Percentiles rank a stretch among this genome's conserved stretches.
phyloP scores from a whole-genome alignment of 1,140 invertebrate genomes.

The Drosophila erecta region DNA sequence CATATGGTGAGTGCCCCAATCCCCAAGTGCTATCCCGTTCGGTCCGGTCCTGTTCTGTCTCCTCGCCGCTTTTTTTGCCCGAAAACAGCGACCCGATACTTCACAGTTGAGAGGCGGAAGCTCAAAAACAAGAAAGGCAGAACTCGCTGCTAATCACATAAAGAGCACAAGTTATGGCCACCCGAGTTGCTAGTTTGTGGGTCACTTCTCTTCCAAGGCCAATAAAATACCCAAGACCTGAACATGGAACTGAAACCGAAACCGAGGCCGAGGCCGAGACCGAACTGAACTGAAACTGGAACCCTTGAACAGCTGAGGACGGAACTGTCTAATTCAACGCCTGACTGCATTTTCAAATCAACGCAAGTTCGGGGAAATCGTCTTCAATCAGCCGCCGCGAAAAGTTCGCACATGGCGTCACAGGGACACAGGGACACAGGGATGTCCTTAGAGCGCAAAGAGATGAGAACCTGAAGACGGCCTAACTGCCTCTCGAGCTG shows the following conservation, averaged over 20 bases:
- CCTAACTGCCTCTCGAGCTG: constrained; percentile 12
- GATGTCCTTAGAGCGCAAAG: constrained; percentile 1
- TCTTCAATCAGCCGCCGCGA: constrained; percentile 81
- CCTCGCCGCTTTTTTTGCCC: not conserved
- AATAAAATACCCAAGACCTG: constrained; percentile 47
- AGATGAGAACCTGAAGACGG: constrained; percentile 26
- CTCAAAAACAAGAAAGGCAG: constrained; percentile 15
- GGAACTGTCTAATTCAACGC: constrained; percentile 79
- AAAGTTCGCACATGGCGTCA: constrained; percentile 69
- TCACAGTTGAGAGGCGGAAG: constrained; percentile 19
- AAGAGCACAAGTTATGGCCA: constrained; percentile 66
- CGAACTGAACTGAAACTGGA: constrained; percentile 4
- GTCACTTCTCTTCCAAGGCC: constrained; percentile 55
- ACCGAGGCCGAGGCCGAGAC: not conserved
- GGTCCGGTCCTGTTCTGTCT: too few species aligned
- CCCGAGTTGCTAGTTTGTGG: constrained; percentile 39
- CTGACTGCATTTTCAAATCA: constrained; percentile 81
- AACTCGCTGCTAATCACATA: constrained; percentile 58
- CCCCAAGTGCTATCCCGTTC: not conserved
- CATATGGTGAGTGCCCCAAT: constrained; percentile 80
- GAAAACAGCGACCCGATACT: not conserved
- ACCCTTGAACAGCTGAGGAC: constrained; percentile 24
- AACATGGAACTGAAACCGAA: constrained; percentile 4
- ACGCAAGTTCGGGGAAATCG: constrained; percentile 78
- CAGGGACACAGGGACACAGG: not conserved